These are phyloP conservation scores for Streblospio benedicti DNA, from an alignment of 1,140 invertebrate genomes.

Conservation along the genomic window DNA sequence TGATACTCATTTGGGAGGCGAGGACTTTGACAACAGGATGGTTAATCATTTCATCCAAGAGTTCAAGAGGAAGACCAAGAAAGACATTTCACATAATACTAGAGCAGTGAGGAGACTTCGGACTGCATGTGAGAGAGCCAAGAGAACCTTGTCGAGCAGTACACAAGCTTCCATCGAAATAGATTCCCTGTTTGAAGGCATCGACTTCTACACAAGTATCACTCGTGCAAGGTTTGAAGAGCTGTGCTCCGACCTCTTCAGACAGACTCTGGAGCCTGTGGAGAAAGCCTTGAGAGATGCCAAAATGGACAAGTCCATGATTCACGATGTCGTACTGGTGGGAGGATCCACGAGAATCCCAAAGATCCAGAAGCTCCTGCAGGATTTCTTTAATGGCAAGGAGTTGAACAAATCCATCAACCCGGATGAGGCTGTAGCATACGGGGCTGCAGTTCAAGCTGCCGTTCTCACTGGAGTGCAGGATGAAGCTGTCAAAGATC, in stretches of 20 bases:
- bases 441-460: conserved; percentile 53
- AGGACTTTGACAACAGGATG: conserved; percentile 98
- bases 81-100: conserved; percentile 81
- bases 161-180: conserved; percentile 69
- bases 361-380: conserved; percentile 74
- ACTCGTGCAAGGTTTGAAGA: conserved; percentile 63
- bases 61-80: conserved; percentile 95
- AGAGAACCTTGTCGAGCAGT: conserved; percentile 85
- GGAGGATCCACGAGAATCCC: conserved; percentile 97
- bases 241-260: conserved; percentile 80
- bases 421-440: conserved; percentile 52
- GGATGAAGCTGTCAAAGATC: conserved; percentile 36
- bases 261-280: conserved; percentile 83
- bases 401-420: conserved; percentile 42
- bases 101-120: conserved; percentile 80
- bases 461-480: conserved; percentile 44
- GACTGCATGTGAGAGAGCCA: conserved; percentile 90
- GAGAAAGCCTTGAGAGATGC: conserved; percentile 89
- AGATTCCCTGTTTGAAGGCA: conserved; percentile 88
- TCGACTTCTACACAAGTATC: conserved; percentile 92
- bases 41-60: conserved; percentile 92
- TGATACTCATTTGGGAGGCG: conserved; percentile 94
- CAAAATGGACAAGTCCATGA: conserved; percentile 81
- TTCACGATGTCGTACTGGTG: conserved; percentile 92
- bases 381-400: conserved; percentile 46